These are phyloP conservation scores for Amiota mariae DNA, from an alignment of 2,888 invertebrate genomes.

Conservation along the genomic window DNA sequence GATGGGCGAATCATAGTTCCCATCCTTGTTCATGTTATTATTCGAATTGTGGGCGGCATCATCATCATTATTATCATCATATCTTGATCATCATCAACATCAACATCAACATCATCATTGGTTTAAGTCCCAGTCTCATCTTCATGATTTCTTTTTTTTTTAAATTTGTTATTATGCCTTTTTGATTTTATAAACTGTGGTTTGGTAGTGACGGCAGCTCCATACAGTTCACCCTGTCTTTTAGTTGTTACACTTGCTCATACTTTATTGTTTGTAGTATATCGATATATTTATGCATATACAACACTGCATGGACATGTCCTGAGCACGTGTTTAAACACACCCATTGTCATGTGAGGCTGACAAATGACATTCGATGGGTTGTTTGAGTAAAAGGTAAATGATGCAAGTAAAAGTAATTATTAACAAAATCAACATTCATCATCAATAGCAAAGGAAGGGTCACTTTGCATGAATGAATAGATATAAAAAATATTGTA, in stretches of 20 bases:
- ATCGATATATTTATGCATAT: slow-evolving; percentile 18
- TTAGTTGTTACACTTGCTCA: background rate
- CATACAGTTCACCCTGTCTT: background rate
- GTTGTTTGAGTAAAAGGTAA: slow-evolving; percentile 2
- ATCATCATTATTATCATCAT: background rate
- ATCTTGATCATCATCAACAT: background rate
- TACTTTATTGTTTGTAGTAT: slow-evolving; percentile 1
- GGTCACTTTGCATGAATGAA: too few species aligned
- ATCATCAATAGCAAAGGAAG: too few species aligned
- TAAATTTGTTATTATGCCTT: slow-evolving; percentile 20
- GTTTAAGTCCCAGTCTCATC: background rate
- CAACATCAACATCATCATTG: background rate
- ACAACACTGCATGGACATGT: background rate
- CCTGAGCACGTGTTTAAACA: slow-evolving; percentile 20
- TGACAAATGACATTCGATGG: background rate
- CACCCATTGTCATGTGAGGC: slow-evolving; percentile 28
- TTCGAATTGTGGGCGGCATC: background rate
- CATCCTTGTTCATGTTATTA: background rate
- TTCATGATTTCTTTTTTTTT: background rate
- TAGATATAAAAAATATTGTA: too few species aligned
- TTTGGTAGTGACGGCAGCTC: background rate
- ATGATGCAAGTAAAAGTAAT: slow-evolving; percentile 13
- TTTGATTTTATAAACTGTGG: slow-evolving; percentile 29
- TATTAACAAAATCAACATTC: slow-evolving; percentile 17
- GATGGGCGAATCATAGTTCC: slow-evolving; percentile 43